These are phyloP conservation scores for Alexandromys fortis DNA, from an alignment of 2,113 vertebrate genomes.

Conservation along the genomic window DNA sequence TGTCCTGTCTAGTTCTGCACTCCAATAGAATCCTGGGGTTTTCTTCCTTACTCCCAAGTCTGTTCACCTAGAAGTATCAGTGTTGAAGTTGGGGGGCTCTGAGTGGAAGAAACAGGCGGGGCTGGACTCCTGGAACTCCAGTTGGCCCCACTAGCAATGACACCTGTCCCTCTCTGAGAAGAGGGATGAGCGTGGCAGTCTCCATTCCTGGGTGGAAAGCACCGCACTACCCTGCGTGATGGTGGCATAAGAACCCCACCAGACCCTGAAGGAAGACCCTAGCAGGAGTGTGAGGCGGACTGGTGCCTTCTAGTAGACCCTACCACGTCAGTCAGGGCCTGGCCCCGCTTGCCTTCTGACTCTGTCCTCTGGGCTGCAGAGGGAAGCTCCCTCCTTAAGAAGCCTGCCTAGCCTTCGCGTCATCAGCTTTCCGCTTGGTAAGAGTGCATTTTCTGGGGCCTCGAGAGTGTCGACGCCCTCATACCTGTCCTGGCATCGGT, in stretches of 20 bases:
- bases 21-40: accelerated
- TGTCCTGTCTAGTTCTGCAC: background rate
- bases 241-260: background rate
- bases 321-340: accelerated
- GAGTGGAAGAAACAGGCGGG: background rate
- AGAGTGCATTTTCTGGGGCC: background rate
- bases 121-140: background rate
- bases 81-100: background rate
- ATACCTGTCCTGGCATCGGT: background rate
- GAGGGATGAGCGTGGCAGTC: background rate
- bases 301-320: background rate
- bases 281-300: background rate
- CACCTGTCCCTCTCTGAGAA: background rate
- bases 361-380: background rate
- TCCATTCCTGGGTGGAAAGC: background rate
- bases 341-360: background rate
- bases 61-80: background rate
- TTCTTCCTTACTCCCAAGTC: background rate
- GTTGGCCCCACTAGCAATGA: too few species aligned
- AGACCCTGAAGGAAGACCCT: background rate
- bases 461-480: background rate
- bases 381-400: background rate
- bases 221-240: background rate
- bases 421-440: background rate
- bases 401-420: accelerated